Evolutionary conservation across 2,888 invertebrate species (phyloP).

Genomic region (Leptinotarsa peninsularis): DNA sequence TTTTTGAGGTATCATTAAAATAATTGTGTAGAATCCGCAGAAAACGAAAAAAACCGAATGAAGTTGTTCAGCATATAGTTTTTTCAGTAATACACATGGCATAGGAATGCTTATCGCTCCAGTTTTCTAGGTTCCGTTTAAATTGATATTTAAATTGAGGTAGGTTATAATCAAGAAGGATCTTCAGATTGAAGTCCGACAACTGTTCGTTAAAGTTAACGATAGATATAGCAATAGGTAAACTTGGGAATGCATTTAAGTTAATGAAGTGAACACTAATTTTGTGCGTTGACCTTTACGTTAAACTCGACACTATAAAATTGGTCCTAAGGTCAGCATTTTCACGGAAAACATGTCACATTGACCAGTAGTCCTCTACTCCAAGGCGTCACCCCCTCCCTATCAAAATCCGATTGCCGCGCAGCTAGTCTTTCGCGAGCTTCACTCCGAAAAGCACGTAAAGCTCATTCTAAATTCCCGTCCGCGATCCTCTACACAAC

Average conservation of each 20-base stretch:
- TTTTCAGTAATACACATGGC: too few relatives aligned
- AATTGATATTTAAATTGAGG: background rate
- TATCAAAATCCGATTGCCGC: constrained; percentile 58
- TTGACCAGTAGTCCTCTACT: constrained; percentile 57
- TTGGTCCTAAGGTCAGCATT: constrained; percentile 25
- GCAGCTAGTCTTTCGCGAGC: constrained; percentile 62
- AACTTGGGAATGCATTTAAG: background rate
- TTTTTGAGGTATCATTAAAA: too few relatives aligned
- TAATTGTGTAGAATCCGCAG: too few relatives aligned
- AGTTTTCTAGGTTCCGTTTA: background rate
- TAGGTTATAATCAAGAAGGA: background rate
- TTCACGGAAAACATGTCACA: constrained; percentile 57
- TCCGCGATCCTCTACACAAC: constrained; percentile 41
- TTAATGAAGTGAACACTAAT: too few relatives aligned
- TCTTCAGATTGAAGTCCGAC: background rate
- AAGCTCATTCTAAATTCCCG: constrained; percentile 23
- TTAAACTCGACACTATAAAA: too few relatives aligned
- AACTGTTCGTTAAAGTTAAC: background rate
- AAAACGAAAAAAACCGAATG: too few relatives aligned
- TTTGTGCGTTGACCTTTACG: too few relatives aligned
- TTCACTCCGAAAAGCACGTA: constrained; percentile 56
- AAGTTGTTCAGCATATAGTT: too few relatives aligned
- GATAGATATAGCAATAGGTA: background rate
- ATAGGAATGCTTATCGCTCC: background rate
- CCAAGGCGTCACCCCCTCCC: constrained; percentile 60